These are phyloP conservation scores for Tor tambroides DNA, from an alignment of 2,113 vertebrate species.

Conservation along the genomic window DNA sequence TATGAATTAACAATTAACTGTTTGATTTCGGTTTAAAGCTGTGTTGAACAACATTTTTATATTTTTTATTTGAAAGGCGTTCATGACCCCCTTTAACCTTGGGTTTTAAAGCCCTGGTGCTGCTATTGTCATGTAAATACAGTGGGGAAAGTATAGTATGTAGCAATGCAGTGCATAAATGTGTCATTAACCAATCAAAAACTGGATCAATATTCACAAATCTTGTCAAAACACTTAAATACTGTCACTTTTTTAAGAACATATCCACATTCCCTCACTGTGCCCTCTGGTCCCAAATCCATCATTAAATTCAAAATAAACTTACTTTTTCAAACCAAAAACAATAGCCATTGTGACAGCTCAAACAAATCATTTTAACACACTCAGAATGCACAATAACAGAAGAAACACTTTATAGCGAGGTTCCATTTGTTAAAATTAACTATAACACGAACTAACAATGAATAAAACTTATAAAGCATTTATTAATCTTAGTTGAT, in stretches of 20 bases:
- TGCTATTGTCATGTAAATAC: neutral
- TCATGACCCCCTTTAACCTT: neutral
- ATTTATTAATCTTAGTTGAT: neutral
- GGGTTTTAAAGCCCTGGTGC: neutral
- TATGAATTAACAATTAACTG: neutral
- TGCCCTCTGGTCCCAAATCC: neutral
- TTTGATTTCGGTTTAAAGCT: neutral
- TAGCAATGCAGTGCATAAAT: neutral
- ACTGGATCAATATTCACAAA: neutral
- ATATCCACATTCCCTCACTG: neutral
- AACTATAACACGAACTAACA: neutral
- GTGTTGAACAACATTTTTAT: neutral
- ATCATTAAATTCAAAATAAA: neutral
- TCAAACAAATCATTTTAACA: neutral
- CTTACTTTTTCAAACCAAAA: neutral
- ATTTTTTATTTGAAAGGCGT: neutral
- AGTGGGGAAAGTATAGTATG: neutral
- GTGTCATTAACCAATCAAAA: neutral
- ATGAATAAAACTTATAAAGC: too few relatives aligned
- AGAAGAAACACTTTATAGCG: neutral
- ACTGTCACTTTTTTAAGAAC: slow-evolving; percentile 45
- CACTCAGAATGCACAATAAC: neutral
- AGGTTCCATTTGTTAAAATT: neutral
- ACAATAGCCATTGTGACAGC: neutral
- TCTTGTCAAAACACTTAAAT: neutral